Evolutionary conservation across 2,113 vertebrate species (phyloP).

Genomic region (Sakesphorus luctuosus): DNA sequence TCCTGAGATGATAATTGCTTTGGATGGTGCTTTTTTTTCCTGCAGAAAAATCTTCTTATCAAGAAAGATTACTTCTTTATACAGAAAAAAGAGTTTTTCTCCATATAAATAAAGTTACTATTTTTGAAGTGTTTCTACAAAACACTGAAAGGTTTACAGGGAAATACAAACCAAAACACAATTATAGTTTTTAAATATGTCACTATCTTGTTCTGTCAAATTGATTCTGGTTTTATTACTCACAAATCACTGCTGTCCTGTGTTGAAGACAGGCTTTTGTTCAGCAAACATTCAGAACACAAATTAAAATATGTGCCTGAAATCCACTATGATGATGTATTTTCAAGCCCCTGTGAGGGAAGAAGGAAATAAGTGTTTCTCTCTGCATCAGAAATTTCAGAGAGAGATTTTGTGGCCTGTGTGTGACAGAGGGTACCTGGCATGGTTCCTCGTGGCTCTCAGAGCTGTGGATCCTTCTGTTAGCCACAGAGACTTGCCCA

Average conservation of each 20-base stretch:
- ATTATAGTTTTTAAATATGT: background rate
- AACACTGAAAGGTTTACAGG: background rate
- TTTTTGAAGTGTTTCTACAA: background rate
- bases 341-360: background rate
- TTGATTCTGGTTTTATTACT: background rate
- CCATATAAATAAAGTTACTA: background rate
- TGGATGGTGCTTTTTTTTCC: background rate
- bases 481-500: rapidly evolving
- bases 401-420: rapidly evolving
- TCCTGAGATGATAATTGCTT: background rate
- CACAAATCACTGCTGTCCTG: background rate
- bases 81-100: background rate
- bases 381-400: background rate
- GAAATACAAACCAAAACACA: background rate
- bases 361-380: background rate
- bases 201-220: background rate
- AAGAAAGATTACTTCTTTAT: background rate
- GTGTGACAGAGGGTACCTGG: background rate
- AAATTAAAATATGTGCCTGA: background rate
- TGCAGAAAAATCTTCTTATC: background rate
- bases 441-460: rapidly evolving
- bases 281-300: background rate
- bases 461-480: background rate
- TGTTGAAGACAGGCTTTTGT: background rate
- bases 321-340: background rate